Evolutionary conservation across 2,888 invertebrate genomes (phyloP), one percentile per base, ranked within the genome.

Genomic region (Dorcus parallelipipedus): DNA sequence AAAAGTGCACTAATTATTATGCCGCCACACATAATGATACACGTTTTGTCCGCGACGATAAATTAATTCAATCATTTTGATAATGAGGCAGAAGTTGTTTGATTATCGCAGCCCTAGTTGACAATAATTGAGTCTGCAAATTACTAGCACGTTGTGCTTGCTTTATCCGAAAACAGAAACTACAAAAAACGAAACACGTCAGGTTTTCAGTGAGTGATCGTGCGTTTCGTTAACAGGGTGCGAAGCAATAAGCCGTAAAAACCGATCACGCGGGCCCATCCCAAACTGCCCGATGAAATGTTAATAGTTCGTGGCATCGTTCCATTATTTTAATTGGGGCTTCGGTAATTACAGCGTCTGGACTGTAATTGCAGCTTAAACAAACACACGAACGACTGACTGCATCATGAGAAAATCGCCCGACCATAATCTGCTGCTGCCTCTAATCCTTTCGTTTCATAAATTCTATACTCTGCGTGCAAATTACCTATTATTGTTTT

Each of bases 311-410:
- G 65, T 78, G 79, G 77, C 78, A 76, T 72, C 73, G 72, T 67
- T 71, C 77, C 77, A 79, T 79, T 79, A 79, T 78, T 78, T 79
- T 79, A 79, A 79, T 79, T 79, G 78, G 76, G 70, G 68, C 72
- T 66, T 65, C 64, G 70, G 73, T 78, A 78, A 78, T 78, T 78
- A 76, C 75, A 75, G 71, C 71, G 77, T 76, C 77, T 76, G 77
- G 72, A 63, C 64, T 75, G 65, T 58, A 58, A 58, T 57, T 58
- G 73, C 70, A 70, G 67, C 71, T 73, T 76, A 76, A 76, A 75
- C 76, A 77, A 77, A 77, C 73, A 77, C 74, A 74, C 73, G 72
- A 71, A 72, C 57, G 45, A 39, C 26, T 33, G 26, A 33, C 45
- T 23, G 49, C 49, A 23, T 38, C 53, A 59, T 63, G 64, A 64